These are phyloP conservation scores for Atractosteus spatula DNA, from an alignment of 2,113 vertebrate species.

Conservation along the genomic window DNA sequence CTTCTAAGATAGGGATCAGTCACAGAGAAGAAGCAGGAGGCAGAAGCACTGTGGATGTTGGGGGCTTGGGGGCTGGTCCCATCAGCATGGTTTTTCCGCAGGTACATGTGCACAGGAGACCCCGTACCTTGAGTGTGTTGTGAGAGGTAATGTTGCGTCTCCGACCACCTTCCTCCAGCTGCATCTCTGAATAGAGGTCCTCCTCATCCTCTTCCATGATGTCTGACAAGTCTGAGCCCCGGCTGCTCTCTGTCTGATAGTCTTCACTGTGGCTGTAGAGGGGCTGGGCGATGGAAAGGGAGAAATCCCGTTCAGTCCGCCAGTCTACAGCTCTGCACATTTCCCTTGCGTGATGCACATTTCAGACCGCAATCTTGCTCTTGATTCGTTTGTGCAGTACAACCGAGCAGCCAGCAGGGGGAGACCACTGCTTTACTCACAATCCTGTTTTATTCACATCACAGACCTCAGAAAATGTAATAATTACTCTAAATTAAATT, in stretches of 20 bases:
- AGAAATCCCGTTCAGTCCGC: not conserved
- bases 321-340: too few species aligned
- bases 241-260: constrained; percentile 93
- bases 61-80: not conserved
- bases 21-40: too few species aligned
- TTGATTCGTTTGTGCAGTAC: not conserved
- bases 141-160: constrained; percentile 85
- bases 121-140: constrained; percentile 86
- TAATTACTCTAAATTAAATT: too few species aligned
- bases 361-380: too few species aligned
- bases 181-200: constrained; percentile 94
- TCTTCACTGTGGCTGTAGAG: constrained; percentile 88
- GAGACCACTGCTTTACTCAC: too few species aligned
- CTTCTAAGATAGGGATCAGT: too few species aligned
- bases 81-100: too few species aligned
- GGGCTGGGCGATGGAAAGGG: constrained; percentile 50
- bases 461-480: too few species aligned
- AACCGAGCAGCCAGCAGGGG: too few species aligned
- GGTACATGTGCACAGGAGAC: constrained; percentile 30
- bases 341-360: too few species aligned
- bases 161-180: constrained; percentile 85
- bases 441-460: too few species aligned
- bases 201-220: constrained; percentile 99
- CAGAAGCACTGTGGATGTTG: too few species aligned
- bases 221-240: constrained; percentile 92